These are phyloP conservation scores for Hedya salicella DNA, from an alignment of 2,888 invertebrate genomes.

Conservation along the genomic window DNA sequence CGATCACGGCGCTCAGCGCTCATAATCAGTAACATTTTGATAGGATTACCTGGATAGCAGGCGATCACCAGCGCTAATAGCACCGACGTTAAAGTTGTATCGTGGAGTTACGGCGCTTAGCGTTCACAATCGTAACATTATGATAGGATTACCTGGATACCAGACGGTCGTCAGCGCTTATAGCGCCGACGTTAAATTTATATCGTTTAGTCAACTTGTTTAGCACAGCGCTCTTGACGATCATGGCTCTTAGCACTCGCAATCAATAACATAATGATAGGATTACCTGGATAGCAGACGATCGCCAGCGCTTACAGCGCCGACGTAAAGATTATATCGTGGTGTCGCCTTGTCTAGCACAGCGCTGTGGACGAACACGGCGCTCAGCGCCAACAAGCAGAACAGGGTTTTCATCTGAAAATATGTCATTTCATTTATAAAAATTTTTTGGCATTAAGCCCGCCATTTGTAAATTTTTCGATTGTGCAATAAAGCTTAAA, in stretches of 20 bases:
- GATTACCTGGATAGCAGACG: constrained; percentile 59
- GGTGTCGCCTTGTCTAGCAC: constrained; percentile 47
- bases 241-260: not conserved
- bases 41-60: constrained; percentile 57
- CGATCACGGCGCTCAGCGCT: not conserved
- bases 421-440: no score
- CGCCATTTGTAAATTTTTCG: no score
- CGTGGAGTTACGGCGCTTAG: no score
- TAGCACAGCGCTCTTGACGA: constrained; percentile 43
- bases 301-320: constrained; percentile 53
- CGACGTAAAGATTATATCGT: constrained; percentile 56
- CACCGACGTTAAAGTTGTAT: constrained; percentile 56
- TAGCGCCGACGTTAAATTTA: no score
- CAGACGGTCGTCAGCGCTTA: no score
- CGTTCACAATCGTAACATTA: no score
- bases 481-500: no score
- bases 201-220: constrained; percentile 50
- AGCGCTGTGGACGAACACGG: constrained; percentile 47
- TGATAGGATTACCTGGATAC: no score
- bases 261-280: not conserved
- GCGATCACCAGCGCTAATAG: constrained; percentile 53
- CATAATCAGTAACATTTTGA: not conserved
- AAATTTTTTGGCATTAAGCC: no score
- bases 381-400: constrained; percentile 49
- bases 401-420: constrained; percentile 59